Evolutionary conservation across 1,140 invertebrate species (phyloP), one percentile per base, ranked within the genome.

Genomic region (Portunus trituberculatus): DNA sequence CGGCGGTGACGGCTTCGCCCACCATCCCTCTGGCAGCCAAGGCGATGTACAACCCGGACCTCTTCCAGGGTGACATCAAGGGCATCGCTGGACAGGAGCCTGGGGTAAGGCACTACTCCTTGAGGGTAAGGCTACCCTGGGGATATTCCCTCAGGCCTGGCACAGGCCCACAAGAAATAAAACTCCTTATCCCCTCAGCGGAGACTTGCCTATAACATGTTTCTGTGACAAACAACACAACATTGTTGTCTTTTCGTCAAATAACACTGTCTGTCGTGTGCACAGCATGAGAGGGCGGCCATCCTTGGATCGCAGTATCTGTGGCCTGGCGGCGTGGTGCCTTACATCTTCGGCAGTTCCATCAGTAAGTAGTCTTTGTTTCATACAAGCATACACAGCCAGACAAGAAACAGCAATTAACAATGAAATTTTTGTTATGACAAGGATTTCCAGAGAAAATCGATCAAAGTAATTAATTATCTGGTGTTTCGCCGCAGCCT

Each of bases 31-130:
- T n/a, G 28, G 84, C 84, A 7, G 93, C 93, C 28, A 84, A 86
- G 84, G 93, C 93, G 16, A 28, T 94, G 46, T 94, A 94, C 86
- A 94, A 94, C 86, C 86, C 84, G 6, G 84, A 86, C 10, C 83
- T 94, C 31, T 88, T 94, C 46, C 46, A 94, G 45, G 93, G 93
- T 29, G 93, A 94, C 93, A 94, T 94, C 48, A 94, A 94, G 86
- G 83, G 84, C 31, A n/a, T 59, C n/a, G 93, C 84, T 20, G 84
- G 84, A 87, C 93, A 94, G 48, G 46, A 88, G 28, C 84, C 93
- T 25, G 93, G 84, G 93, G 93, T 94, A 88, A 88, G 39, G 32
- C 10, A 14, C 4, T 3, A 25, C 59, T 76, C 3, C 8, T 3
- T 10, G 59, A 20, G 59, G 14, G 6, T 84, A 84, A 84, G 83